Base-by-base conservation (phyloP, 2,797 vertebrate species). In the Chelidonichthys spinosus region DNA sequence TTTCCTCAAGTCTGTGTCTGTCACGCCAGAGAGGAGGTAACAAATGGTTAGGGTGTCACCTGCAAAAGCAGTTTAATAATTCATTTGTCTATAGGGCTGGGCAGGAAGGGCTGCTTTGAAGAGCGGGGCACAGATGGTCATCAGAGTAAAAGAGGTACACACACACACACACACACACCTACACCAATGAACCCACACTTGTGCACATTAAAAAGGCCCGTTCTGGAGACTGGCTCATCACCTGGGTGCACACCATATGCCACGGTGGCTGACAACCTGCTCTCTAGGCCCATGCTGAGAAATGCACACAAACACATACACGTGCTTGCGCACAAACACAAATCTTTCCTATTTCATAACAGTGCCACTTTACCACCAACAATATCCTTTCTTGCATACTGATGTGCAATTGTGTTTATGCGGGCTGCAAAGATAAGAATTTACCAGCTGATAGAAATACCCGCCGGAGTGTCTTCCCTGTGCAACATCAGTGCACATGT, bases 211-310 rank as follows among this genome's bases (percentile, higher is more conserved):
- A 85, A 84, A 78, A 67, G 58, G 52, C 80, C 70, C 71, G 71
- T 65, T 74, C 84, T 79, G 64, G 63, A 85, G 85, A 86, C 82
- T 66, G 85, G 86, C 91, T 92, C 87, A 83, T 94, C 93, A 94
- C 92, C 93, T 92, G 89, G 86, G 92, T 91, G 85, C 76, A 80
- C 88, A 85, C 93, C 94, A 95, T 95, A 95, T 95, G 94, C 86
- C 89, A 84, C 53, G 10, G 81, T 79, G 86, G 90, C 87, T 84
- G 86, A 91, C 91, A 92, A 90, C 90, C 92, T 92, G 89, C 83
- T 92, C 85, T 81, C 79, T n/a, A 43, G 52, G 65, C 84, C 69
- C 89, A 78, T 74, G 87, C 86, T 76, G 83, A 80, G 79, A 87
- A 83, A 69, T 36, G 65, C 58, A 69, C 78, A 77, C 65, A 86